These are phyloP conservation scores for Amiota mariae DNA, from an alignment of 2,888 invertebrate species.

Conservation along the genomic window DNA sequence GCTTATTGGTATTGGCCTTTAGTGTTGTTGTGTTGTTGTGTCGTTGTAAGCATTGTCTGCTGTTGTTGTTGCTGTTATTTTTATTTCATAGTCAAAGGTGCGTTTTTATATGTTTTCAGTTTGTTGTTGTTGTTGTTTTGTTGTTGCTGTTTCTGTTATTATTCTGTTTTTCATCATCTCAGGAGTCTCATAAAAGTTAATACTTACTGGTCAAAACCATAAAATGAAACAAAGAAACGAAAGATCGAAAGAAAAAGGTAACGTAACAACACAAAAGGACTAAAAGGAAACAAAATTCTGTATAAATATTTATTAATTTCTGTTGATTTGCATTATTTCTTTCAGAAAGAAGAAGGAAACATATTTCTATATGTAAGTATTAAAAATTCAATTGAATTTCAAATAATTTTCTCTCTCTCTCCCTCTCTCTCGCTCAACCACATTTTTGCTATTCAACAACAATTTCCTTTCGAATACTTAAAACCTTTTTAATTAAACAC, in stretches of 20 bases:
- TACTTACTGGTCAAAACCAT: conserved; percentile 16
- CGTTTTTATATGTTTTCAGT: conserved; percentile 5
- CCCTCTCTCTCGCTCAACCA: neutral
- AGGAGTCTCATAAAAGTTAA: neutral
- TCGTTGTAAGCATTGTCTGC: too few species aligned
- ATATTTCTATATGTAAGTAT: too few species aligned
- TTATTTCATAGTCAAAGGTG: neutral
- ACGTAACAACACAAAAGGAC: neutral
- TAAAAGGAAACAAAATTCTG: neutral
- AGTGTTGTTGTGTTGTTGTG: neutral
- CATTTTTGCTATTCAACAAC: neutral
- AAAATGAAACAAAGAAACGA: neutral
- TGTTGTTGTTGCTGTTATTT: too few species aligned
- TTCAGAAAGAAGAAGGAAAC: too few species aligned
- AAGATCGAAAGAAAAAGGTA: neutral
- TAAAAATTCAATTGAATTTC: too few species aligned
- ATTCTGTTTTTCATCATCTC: too few species aligned
- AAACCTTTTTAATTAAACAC: too few species aligned
- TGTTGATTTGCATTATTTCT: too few species aligned
- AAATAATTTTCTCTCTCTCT: too few species aligned
- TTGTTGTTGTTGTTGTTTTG: neutral
- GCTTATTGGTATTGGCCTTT: neutral
- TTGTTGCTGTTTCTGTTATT: too few species aligned
- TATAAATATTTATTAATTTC: too few species aligned
- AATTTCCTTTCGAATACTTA: too few species aligned